Conservation (phyloP, 2,888 invertebrate species). For the Dioctria linearis region DNA sequence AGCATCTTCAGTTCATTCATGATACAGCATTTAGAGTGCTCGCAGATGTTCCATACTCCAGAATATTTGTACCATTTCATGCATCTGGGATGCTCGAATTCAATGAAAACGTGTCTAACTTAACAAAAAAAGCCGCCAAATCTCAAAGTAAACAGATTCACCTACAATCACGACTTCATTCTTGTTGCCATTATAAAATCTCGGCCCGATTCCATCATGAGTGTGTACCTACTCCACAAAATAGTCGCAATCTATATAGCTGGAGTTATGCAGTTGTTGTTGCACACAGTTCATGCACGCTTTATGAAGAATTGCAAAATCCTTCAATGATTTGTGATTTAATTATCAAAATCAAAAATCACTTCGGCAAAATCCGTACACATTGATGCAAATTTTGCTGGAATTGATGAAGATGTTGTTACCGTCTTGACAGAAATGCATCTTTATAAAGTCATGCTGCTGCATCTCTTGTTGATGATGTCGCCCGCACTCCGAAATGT, state of each 20-base stretch:
- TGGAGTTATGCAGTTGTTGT: slow-evolving; percentile 34
- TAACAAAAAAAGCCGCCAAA: slow-evolving; percentile 36
- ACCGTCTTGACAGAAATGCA: slow-evolving; percentile 22
- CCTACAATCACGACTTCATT: slow-evolving; percentile 54
- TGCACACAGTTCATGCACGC: slow-evolving; percentile 13
- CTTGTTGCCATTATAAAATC: slow-evolving; percentile 42
- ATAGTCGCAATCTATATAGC: neutral
- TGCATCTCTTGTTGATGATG: neutral
- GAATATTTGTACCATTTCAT: slow-evolving; percentile 12
- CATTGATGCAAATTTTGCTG: slow-evolving; percentile 4
- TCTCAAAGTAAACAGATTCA: slow-evolving; percentile 55
- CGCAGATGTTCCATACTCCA: slow-evolving; percentile 43
- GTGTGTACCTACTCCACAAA: neutral
- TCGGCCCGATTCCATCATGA: slow-evolving; percentile 55
- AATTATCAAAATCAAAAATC: slow-evolving; percentile 46
- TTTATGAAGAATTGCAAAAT: slow-evolving; percentile 19
- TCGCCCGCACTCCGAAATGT: neutral
- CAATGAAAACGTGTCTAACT: slow-evolving; percentile 42
- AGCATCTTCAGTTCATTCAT: slow-evolving; percentile 51
- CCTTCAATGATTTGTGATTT: slow-evolving; percentile 37
- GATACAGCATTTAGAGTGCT: neutral
- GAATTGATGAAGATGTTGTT: slow-evolving; percentile 46
- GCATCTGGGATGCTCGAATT: slow-evolving; percentile 25
- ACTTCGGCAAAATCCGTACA: neutral
- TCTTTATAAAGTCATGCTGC: neutral